Percentiles rank a stretch among this genome's conserved stretches.
These are phyloP conservation scores for Dicrurus megarhynchus DNA, from an alignment of 2,113 vertebrate species.

Conservation along the genomic window DNA sequence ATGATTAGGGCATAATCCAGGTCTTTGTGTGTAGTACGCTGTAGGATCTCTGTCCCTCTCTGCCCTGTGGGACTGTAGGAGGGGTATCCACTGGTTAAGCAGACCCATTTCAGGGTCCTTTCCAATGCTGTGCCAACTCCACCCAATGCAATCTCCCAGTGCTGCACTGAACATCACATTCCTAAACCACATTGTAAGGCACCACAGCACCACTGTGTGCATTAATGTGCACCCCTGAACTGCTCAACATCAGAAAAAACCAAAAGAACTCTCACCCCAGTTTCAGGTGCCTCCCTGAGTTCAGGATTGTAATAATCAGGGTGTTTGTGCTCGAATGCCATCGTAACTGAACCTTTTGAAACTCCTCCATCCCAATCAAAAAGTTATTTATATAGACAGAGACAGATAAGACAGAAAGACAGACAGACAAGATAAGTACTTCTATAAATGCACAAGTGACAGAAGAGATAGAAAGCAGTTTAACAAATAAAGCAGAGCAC, in stretches of 20 bases:
- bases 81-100: neutral
- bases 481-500: conserved; percentile 19
- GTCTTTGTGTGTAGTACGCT: neutral
- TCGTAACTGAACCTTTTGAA: conserved; percentile 59
- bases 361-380: conserved; percentile 71
- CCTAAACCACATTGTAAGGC: neutral
- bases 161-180: neutral
- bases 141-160: neutral
- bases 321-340: conserved; percentile 50
- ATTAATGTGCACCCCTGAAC: neutral
- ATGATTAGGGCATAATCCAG: neutral
- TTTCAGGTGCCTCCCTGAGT: conserved; percentile 57
- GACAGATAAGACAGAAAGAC: conserved; percentile 77
- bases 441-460: conserved; percentile 60
- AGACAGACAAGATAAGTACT: conserved; percentile 69
- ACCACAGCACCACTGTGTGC: conserved; percentile 7
- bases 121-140: neutral
- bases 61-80: neutral
- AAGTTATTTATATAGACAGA: conserved; percentile 76
- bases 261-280: conserved; percentile 66
- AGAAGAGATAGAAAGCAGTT: conserved; percentile 58
- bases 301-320: conserved; percentile 60
- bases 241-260: conserved; percentile 42
- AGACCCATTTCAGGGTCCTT: neutral
- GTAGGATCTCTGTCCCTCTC: neutral